A percentile compares a stretch with the other conserved stretches of the same genome.
These are phyloP conservation scores for Ennomos erosarius DNA, from an alignment of 2,888 invertebrate species.

Conservation along the genomic window DNA sequence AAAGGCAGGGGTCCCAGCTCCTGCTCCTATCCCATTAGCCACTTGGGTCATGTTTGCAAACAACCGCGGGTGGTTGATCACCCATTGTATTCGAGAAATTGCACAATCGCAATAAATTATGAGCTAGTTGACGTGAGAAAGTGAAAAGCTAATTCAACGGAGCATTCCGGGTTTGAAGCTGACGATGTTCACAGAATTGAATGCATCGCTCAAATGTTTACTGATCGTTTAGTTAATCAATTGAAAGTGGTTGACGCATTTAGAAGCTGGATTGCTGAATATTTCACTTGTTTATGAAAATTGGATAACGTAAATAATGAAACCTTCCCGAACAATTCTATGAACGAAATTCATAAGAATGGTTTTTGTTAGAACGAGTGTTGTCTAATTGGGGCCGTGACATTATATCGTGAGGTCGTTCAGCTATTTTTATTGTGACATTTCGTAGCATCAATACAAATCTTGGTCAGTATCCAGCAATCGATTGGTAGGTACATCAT, in stretches of 20 bases:
- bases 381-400: conserved; percentile 15
- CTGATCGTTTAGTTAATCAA: conserved; percentile 7
- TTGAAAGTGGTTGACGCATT: conserved; percentile 3
- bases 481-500: conserved; percentile 4
- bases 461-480: conserved; percentile 1
- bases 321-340: too few species aligned
- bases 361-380: neutral
- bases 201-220: conserved; percentile 22
- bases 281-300: too few species aligned
- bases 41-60: conserved; percentile 65
- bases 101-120: conserved; percentile 34
- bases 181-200: conserved; percentile 9
- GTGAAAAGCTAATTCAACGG: conserved; percentile 28
- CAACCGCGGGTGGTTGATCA: conserved; percentile 76
- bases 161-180: conserved; percentile 24
- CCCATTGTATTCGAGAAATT: conserved; percentile 56
- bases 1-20: conserved; percentile 36
- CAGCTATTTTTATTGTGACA: conserved; percentile 12
- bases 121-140: conserved; percentile 39
- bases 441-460: conserved; percentile 16
- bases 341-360: too few species aligned
- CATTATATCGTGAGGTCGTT: conserved; percentile 10
- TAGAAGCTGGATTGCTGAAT: too few species aligned
- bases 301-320: too few species aligned
- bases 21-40: conserved; percentile 22